phyloP scores from a whole-genome alignment of 2,113 vertebrate species.

The Trematocara variabile region DNA sequence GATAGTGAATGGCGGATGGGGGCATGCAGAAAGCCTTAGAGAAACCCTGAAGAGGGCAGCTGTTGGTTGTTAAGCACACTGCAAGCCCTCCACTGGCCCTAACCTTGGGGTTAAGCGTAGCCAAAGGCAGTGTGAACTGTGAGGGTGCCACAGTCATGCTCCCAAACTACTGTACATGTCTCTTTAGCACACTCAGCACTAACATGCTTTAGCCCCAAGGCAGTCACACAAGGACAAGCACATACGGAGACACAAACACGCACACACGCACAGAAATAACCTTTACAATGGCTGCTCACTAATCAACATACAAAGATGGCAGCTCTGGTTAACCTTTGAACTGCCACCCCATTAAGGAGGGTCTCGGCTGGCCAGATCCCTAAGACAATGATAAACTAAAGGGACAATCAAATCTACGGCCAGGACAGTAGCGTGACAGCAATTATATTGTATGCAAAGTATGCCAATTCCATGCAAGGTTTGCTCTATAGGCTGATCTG shows the following conservation, averaged over 20 bases:
- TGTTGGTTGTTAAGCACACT: constrained; percentile 39
- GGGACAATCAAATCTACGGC: constrained; percentile 39
- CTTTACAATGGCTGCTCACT: constrained; percentile 60
- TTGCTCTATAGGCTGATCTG: constrained; percentile 15
- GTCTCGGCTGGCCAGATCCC: constrained; percentile 31
- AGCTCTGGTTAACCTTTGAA: constrained; percentile 68
- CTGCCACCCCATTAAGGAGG: constrained; percentile 37
- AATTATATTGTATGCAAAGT: constrained; percentile 13
- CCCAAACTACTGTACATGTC: constrained; percentile 22
- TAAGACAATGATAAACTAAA: constrained; percentile 44
- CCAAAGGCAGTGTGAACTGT: constrained; percentile 61
- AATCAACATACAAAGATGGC: constrained; percentile 63
- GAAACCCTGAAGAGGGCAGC: constrained; percentile 45
- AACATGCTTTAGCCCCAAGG: constrained; percentile 61
- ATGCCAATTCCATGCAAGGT: constrained; percentile 48
- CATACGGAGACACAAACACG: constrained; percentile 53
- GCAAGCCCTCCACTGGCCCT: constrained; percentile 44
- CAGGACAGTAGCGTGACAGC: constrained; percentile 41
- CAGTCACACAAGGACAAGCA: constrained; percentile 59
- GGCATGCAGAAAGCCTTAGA: constrained; percentile 52
- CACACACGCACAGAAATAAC: constrained; percentile 57
- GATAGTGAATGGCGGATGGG: constrained; percentile 23
- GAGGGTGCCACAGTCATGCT: constrained; percentile 56
- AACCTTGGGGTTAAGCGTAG: constrained; percentile 68
- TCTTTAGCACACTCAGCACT: constrained; percentile 52